These are phyloP conservation scores for Paratilapia polleni DNA, from an alignment of 2,113 vertebrate species.

Conservation along the genomic window DNA sequence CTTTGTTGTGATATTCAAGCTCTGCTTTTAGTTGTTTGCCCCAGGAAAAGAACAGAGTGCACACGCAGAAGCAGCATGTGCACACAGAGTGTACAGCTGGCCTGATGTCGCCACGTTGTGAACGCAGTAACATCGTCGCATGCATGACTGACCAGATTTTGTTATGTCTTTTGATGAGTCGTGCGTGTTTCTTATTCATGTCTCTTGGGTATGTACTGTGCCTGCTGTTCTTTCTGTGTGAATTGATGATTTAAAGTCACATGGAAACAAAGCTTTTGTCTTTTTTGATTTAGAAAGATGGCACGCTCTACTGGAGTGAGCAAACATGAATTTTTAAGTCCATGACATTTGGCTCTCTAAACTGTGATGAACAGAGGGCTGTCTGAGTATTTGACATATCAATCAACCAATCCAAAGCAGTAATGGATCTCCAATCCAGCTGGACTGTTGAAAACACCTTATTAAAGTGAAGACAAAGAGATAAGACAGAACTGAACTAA, in stretches of 20 bases:
- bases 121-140: slow-evolving; percentile 16
- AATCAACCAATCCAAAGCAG: not conserved
- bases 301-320: not conserved
- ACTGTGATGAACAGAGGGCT: not conserved
- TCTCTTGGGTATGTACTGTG: not conserved
- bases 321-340: not conserved
- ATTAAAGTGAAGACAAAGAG: not conserved
- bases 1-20: not conserved
- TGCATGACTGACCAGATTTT: not conserved
- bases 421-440: not conserved
- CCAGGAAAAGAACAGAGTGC: not conserved
- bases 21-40: not conserved
- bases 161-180: not conserved
- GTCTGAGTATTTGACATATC: not conserved
- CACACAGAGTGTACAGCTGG: not conserved
- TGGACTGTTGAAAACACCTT: not conserved
- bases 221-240: not conserved
- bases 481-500: not conserved
- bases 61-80: not conserved
- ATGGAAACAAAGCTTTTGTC: not conserved
- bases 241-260: slow-evolving; percentile 11
- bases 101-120: slow-evolving; percentile 19
- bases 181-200: not conserved
- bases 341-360: not conserved
- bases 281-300: not conserved